These are phyloP conservation scores for Schlechtendalia chinensis DNA, from an alignment of 1,140 invertebrate species.

Conservation along the genomic window DNA sequence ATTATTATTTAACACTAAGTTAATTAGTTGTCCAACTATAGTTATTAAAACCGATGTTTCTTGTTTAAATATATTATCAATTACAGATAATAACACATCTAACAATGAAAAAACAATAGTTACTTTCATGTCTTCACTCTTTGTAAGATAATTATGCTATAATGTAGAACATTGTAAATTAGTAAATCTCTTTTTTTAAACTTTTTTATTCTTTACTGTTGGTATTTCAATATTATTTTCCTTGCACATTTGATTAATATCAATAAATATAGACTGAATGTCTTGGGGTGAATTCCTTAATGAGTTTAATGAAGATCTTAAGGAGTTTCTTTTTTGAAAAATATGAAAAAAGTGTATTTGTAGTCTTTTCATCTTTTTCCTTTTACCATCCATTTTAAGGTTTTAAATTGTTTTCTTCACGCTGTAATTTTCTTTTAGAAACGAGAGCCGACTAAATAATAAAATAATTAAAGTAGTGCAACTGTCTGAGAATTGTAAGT, in stretches of 20 bases:
- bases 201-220: constrained; percentile 14
- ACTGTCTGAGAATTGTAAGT: no score
- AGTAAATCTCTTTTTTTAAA: constrained; percentile 19
- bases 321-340: no score
- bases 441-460: no score
- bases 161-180: neutral
- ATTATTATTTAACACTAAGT: neutral
- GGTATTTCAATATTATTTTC: constrained; percentile 34
- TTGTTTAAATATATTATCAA: constrained; percentile 25
- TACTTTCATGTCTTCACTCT: constrained; percentile 16
- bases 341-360: no score
- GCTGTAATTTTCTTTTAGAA: no score
- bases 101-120: constrained; percentile 23
- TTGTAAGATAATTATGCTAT: constrained; percentile 6
- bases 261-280: neutral
- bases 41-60: constrained; percentile 22
- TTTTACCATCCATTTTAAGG: no score
- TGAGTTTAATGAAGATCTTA: no score
- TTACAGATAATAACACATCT: constrained; percentile 37
- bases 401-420: no score
- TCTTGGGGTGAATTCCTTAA: no score
- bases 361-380: no score
- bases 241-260: neutral
- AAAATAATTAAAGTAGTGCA: no score
- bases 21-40: constrained; percentile 18